Evolutionary conservation across 2,113 vertebrate species (phyloP).

Genomic region (Anhinga rufa): DNA sequence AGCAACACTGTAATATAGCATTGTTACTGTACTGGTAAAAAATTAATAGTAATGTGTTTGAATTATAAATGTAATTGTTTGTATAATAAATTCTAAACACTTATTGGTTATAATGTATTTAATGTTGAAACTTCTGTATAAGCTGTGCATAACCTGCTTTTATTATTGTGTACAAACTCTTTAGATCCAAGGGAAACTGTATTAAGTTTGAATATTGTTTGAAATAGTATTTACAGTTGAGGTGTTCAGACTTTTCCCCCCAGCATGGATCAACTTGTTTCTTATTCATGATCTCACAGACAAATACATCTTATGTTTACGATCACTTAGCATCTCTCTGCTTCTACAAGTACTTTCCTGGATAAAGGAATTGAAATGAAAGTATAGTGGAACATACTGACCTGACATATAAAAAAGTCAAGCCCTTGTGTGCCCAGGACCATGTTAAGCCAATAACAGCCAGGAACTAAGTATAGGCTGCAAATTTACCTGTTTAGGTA

Average conservation of each 20-base stretch:
- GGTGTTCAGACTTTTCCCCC: background rate
- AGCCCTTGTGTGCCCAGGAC: background rate
- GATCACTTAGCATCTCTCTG: background rate
- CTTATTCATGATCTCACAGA: background rate
- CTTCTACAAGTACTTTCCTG: background rate
- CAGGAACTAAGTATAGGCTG: background rate
- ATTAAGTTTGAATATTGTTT: background rate
- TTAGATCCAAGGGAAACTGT: background rate
- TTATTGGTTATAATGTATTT: background rate
- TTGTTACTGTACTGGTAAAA: background rate
- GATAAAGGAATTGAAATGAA: background rate
- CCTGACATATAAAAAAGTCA: background rate
- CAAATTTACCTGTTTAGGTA: background rate
- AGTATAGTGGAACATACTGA: background rate
- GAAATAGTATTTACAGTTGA: background rate
- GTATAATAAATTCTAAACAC: background rate
- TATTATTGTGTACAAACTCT: background rate
- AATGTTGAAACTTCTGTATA: background rate
- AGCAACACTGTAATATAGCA: background rate
- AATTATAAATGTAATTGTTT: background rate
- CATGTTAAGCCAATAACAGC: background rate
- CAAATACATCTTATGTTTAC: background rate
- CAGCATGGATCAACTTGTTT: background rate
- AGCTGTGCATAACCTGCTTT: background rate
- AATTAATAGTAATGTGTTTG: background rate